phyloP scores from a whole-genome alignment of 2,113 vertebrate species.

The Neodontobutis hainanensis region DNA sequence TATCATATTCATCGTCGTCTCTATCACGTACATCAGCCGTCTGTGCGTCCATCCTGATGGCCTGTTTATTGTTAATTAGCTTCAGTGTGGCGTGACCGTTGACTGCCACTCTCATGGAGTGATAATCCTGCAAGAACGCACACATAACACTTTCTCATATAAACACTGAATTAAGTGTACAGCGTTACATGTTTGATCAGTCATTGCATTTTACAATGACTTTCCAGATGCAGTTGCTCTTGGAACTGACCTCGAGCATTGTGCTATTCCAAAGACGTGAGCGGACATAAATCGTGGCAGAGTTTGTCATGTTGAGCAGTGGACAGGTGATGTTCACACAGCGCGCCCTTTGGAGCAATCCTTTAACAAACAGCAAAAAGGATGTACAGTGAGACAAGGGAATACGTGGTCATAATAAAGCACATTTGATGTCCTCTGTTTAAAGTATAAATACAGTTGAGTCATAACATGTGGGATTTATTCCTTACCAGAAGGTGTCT shows the following conservation, averaged over 20 bases:
- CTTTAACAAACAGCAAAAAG: slow-evolving; percentile 52
- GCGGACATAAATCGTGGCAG: slow-evolving; percentile 76
- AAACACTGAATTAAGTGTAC: too few species aligned
- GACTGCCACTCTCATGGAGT: slow-evolving; percentile 81
- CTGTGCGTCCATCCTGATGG: slow-evolving; percentile 86
- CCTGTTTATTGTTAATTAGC: slow-evolving; percentile 81
- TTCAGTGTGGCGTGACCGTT: slow-evolving; percentile 83
- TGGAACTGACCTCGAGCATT: slow-evolving; percentile 87
- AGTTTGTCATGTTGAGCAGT: slow-evolving; percentile 74
- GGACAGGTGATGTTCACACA: slow-evolving; percentile 89
- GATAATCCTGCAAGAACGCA: slow-evolving; percentile 81
- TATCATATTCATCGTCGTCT: background rate
- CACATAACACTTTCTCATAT: background rate
- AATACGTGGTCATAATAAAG: too few species aligned
- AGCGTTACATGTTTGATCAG: too few species aligned
- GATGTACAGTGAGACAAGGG: background rate
- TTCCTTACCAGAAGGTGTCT: slow-evolving; percentile 82
- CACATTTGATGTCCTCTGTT: too few species aligned
- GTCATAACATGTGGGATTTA: background rate
- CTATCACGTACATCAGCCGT: slow-evolving; percentile 66
- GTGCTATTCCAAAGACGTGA: slow-evolving; percentile 95
- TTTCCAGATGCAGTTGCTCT: too few species aligned
- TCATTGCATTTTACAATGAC: background rate
- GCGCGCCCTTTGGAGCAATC: slow-evolving; percentile 80
- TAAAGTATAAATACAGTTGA: background rate